Percentiles rank a stretch among this genome's conserved stretches.
phyloP scores from a whole-genome alignment of 2,113 vertebrate genomes.

The Toxotes jaculatrix region DNA sequence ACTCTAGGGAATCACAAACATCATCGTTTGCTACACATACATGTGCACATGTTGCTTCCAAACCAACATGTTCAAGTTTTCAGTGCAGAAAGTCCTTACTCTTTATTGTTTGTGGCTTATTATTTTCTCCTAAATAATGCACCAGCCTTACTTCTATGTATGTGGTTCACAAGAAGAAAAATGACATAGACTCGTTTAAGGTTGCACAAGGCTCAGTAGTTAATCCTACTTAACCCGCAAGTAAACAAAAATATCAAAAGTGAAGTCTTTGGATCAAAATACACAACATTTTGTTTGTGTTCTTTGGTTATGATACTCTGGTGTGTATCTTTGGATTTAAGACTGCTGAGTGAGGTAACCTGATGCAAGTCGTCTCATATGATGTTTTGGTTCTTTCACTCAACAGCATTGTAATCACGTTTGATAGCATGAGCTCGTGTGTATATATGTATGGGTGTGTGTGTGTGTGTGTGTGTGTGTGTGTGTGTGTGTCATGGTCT shows the following conservation, averaged over 20 bases:
- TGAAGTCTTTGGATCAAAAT: constrained; percentile 28
- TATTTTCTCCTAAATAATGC: background rate
- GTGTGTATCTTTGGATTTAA: constrained; percentile 26
- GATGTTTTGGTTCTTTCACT: constrained; percentile 71
- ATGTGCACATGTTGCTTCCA: background rate
- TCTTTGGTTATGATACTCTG: constrained; percentile 1
- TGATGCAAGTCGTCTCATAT: constrained; percentile 60
- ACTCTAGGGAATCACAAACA: background rate
- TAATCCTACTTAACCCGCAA: constrained; percentile 25
- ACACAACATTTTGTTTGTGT: constrained; percentile 32
- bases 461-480: constrained; percentile 4
- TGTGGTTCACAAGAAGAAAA: constrained; percentile 15
- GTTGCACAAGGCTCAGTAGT: background rate
- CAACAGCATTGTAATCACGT: constrained; percentile 56
- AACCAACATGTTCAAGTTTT: background rate
- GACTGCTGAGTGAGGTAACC: constrained; percentile 40
- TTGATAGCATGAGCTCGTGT: constrained; percentile 39
- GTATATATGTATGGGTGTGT: background rate
- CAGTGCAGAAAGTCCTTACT: background rate
- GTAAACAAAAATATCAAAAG: constrained; percentile 15
- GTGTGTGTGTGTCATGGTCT: constrained; percentile 34
- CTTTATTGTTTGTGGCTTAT: background rate
- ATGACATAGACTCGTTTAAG: background rate
- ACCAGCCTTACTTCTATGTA: background rate
- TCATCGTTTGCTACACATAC: background rate